Evolutionary conservation across 2,888 invertebrate genomes (phyloP).

Genomic region (Drosophila rellima): DNA sequence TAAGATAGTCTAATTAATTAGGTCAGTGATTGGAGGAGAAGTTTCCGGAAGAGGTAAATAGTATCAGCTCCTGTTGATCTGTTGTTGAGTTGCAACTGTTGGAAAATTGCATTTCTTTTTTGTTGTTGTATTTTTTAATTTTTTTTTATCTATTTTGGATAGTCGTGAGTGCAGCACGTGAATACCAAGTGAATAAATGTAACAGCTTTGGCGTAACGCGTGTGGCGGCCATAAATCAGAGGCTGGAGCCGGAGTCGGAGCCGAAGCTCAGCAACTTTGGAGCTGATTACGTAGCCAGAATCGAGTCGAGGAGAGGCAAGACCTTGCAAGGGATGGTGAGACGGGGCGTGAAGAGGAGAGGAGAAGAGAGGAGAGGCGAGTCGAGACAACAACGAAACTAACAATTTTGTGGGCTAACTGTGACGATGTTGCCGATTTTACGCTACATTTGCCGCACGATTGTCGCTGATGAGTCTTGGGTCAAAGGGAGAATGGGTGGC

Average conservation of each 20-base stretch:
- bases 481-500: no score
- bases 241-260: slow-evolving; percentile 3
- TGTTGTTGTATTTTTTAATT: not conserved
- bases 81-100: slow-evolving; percentile 13
- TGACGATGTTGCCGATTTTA: slow-evolving; percentile 72
- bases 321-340: not conserved
- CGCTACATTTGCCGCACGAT: slow-evolving; percentile 76
- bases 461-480: slow-evolving; percentile 50
- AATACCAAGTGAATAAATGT: slow-evolving; percentile 46
- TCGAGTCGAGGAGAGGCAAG: not conserved
- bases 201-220: slow-evolving; percentile 44
- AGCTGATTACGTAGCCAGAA: slow-evolving; percentile 58
- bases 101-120: slow-evolving; percentile 19
- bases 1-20: slow-evolving; percentile 14
- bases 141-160: slow-evolving; percentile 3
- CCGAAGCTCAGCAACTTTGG: slow-evolving; percentile 35
- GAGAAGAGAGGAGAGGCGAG: not conserved
- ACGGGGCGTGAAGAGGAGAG: no score
- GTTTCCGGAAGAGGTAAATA: not conserved
- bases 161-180: slow-evolving; percentile 24
- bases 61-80: slow-evolving; percentile 36
- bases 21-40: slow-evolving; percentile 4
- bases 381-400: slow-evolving; percentile 68
- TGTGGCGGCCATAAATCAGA: slow-evolving; percentile 64
- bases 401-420: slow-evolving; percentile 68